Conservation (phyloP, 2,113 vertebrate species). For the Rhynchopsitta pachyrhyncha region DNA sequence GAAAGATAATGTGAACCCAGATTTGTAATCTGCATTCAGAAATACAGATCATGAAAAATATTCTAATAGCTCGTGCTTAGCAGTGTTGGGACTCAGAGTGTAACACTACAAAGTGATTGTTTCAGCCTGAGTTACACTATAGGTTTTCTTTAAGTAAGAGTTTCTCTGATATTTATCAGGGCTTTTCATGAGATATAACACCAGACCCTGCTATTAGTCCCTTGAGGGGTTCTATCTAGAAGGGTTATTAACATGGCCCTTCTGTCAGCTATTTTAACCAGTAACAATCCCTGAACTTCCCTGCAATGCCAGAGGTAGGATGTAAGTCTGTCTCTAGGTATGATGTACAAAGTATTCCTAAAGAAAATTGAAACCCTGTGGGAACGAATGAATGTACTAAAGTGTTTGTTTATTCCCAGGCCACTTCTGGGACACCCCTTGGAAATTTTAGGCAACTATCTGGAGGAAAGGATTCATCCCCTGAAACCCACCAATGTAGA, state of each 20-base stretch:
- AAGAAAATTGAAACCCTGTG: neutral
- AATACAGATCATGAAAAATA: neutral
- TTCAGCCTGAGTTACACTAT: neutral
- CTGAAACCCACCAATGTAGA: neutral
- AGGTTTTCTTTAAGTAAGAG: neutral
- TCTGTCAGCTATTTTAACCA: neutral
- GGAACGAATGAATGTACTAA: neutral
- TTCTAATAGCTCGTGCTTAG: neutral
- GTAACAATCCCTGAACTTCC: neutral
- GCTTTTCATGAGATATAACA: neutral
- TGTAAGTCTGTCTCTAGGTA: neutral
- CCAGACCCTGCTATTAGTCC: neutral
- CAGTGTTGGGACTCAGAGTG: neutral
- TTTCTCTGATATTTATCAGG: neutral
- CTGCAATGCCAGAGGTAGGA: neutral
- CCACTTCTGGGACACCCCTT: neutral
- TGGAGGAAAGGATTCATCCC: neutral
- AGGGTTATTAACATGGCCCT: neutral
- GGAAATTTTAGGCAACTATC: neutral
- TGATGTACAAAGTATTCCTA: neutral
- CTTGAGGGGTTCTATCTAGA: neutral
- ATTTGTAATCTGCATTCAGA: neutral
- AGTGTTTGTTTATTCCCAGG: neutral
- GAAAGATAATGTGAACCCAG: neutral
- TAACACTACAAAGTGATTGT: neutral